phyloP scores from a whole-genome alignment of 2,113 vertebrate species.

The Nycticebus coucang region DNA sequence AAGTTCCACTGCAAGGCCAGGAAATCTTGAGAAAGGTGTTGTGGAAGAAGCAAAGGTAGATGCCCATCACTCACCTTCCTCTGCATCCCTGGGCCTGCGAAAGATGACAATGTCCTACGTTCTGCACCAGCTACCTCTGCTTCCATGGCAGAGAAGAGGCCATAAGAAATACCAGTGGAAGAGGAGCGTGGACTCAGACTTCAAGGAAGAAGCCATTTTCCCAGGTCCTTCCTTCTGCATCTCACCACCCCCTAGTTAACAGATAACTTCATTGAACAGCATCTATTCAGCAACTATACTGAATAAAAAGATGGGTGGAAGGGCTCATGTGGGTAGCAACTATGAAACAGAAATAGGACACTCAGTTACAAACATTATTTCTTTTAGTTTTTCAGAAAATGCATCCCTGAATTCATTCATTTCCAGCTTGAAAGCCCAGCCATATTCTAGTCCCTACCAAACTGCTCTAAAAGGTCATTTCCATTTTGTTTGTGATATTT shows the following conservation, averaged over 20 bases:
- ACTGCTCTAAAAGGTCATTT: conserved; percentile 71
- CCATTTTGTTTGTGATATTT: conserved; percentile 73
- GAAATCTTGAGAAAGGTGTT: conserved; percentile 56
- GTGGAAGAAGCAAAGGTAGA: conserved; percentile 64
- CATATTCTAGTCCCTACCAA: conserved; percentile 70
- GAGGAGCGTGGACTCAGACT: conserved; percentile 72
- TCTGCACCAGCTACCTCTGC: conserved; percentile 74
- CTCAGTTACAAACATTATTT: conserved; percentile 76
- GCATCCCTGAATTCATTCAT: conserved; percentile 75
- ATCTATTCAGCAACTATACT: conserved; percentile 68
- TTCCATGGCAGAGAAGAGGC: conserved; percentile 67
- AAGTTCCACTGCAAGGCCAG: conserved; percentile 66
- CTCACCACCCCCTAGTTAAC: conserved; percentile 58
- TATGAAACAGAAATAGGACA: conserved; percentile 75
- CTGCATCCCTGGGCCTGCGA: conserved; percentile 47
- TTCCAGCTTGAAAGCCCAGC: conserved; percentile 78
- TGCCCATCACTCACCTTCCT: neutral
- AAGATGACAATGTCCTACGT: conserved; percentile 14
- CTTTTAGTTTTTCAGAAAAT: conserved; percentile 74
- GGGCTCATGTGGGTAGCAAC: conserved; percentile 74
- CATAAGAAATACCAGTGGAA: conserved; percentile 45
- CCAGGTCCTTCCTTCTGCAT: conserved; percentile 72
- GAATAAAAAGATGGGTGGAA: conserved; percentile 67
- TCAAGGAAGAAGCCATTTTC: conserved; percentile 81
- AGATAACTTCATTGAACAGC: conserved; percentile 59